A percentile compares a stretch with the other conserved stretches of the same genome.
phyloP scores from a whole-genome alignment of 2,797 vertebrate species.

The Hyperoplus lanceolatus region DNA sequence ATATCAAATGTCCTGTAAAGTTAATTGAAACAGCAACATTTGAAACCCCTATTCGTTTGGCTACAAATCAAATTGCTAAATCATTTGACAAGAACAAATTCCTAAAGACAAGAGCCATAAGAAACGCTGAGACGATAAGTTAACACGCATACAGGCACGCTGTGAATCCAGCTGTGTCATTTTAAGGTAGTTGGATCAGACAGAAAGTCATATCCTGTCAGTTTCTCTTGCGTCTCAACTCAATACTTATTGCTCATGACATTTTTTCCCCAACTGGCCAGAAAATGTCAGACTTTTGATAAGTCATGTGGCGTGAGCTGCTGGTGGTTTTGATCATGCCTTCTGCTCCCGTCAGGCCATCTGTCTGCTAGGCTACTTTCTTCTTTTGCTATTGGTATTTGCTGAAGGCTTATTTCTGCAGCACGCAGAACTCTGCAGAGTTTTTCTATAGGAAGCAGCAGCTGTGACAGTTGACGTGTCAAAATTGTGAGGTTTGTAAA shows the following conservation, averaged over 20 bases:
- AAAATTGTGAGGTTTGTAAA: constrained; percentile 18
- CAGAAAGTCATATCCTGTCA: constrained; percentile 16
- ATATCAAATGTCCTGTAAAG: not conserved
- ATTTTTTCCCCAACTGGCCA: constrained; percentile 12
- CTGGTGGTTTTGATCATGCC: constrained; percentile 31
- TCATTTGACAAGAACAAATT: not conserved
- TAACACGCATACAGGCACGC: not conserved
- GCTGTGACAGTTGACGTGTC: constrained; percentile 16
- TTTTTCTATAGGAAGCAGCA: not conserved
- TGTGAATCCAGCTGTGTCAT: constrained; percentile 10
- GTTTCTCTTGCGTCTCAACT: fast-evolving
- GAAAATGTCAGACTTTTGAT: constrained; percentile 40
- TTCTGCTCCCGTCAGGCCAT: constrained; percentile 29
- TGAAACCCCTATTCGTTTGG: not conserved
- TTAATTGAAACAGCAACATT: not conserved
- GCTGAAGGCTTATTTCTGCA: constrained; percentile 17
- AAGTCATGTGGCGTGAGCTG: constrained; percentile 38
- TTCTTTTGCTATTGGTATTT: not conserved
- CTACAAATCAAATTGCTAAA: not conserved
- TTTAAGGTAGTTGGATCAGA: constrained; percentile 10
- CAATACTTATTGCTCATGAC: constrained; percentile 10
- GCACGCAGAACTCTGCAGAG: not conserved
- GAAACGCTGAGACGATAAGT: not conserved
- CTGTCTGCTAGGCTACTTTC: constrained; percentile 29
- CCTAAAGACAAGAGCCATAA: not conserved